Evolutionary conservation across 2,888 invertebrate species (phyloP), one percentile per base, ranked within the genome.

Genomic region (Pristionchus arcanus): DNA sequence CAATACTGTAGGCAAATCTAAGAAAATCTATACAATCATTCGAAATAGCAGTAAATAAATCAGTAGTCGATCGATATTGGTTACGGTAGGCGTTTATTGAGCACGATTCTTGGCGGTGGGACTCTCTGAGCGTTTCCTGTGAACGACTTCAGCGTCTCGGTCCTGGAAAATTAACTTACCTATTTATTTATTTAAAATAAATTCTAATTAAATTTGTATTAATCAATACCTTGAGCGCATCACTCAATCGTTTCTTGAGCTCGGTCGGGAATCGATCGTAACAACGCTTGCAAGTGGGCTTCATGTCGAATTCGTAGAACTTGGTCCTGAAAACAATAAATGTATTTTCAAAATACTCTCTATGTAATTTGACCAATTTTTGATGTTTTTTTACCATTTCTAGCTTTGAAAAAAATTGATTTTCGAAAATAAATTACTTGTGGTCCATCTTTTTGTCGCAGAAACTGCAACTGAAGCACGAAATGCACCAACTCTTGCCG

Each of bases 401-500:
- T 15, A 68, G n/a, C 9, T 42, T 9, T 9, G 9, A 42, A 42
- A 42, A 42, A 68, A 31, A 25, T 53, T 53, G 15, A 55, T 3
- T 55, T 55, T 68, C 16, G 28, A 66, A 19, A 86, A 71, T 34
- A 71, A 55, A 92, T 91, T 81, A 96, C 96, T 96, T 96, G 90
- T 96, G 96, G 92, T 95, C 96, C 95, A 96, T 96, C 91, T 98
- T 97, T 94, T 97, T 97, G 96, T 99, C 99, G 96, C 99, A 99
- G 92, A 98, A 97, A 7, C 98, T 97, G 96, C 99, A 99, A 87
- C 98, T 97, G 96, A 99, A 99, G 96, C 99, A 99, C 95, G 98
- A 97, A 89, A 98, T 98, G 96, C 99, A 99, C 99, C 99, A 99
- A 81, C 98, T 98, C 96, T 99, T 99, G 96, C 99, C 98, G 95